Evolutionary conservation across 35 echinoderm and acorn worm species (phyloP), one percentile per base, ranked within the genome.

Genomic region (Nesometra sesokonis): DNA sequence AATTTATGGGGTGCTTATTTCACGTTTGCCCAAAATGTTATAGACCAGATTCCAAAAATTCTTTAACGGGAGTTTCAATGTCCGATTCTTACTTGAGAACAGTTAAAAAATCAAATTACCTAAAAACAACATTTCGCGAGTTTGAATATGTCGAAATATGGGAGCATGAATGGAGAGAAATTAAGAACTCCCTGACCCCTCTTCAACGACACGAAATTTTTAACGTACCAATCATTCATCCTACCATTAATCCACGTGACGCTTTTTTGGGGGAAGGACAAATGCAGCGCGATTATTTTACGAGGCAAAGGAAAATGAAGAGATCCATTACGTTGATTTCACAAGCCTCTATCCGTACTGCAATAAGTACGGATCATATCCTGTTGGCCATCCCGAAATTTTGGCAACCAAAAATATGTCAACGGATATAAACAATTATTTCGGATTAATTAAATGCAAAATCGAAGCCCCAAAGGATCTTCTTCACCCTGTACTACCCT

Each of bases 231-330:
- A 13, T 17, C 21, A 86, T 78, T 40, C 86, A 39, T 15, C 57
- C 77, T 13, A 67, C 77, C 35, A 35, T 87, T 36, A 39, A 36
- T 15, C 86, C 86, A 11, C 34, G 86, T 2, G 77, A 87, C 23
- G 86, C n/a, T 29, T 87, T 87, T 87, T 39, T 80, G 86, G 33
- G 17, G 77, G 86, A 30, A 78, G 86, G 31, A 87, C 86, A 7
- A 87, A 87, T 87, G 86, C 32, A 0, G 36, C 78, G 0, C 35
- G 57, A 80, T 80, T 87, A 32, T 80, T 79, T 80, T 77, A 87
- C 35, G 5, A 77, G 37, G 84, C 33, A 32, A 47, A 86, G 33
- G 46, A 32, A 3, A 32, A 77, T 32, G 84, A 86, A 33, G 5
- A 79, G 35, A 79, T 87, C 5, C 32, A 78, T 11, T 78, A 87